Base-by-base conservation (phyloP, 1,140 invertebrate genomes). In the Bombus haemorrhoidalis region DNA sequence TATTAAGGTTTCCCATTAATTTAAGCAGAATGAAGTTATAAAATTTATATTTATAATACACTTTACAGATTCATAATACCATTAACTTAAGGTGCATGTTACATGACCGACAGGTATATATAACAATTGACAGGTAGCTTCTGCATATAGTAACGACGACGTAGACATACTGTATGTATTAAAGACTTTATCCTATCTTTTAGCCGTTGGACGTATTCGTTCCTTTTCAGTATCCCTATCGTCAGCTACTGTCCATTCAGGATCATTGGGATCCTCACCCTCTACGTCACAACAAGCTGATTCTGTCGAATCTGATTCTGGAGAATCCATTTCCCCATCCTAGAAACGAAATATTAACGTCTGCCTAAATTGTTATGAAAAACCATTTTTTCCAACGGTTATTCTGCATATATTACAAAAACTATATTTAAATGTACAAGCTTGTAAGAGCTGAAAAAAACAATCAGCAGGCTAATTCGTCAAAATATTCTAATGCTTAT, bases 191-290 rank as follows among this genome's bases (percentile, higher is more conserved):
- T 94, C 94, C 94, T 95, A 95, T 95, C 95, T 95, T 82, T 95
- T 95, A 91, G 94, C 94, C 71, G 94, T 95, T 69, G 93, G 92
- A 90, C 95, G 93, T 93, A 95, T 95, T 93, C 94, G 92, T 81
- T 95, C 95, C 89, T 95, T 95, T 90, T 95, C 94, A 87, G 90
- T 92, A 79, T 95, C 93, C 74, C 94, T 92, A 72, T 94, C 94
- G 80, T 95, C 94, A 41, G 93, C 96, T 64, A 96, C 96, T 57
- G 96, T 96, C 97, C 97, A 98, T 92, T 98, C 97, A 6, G 97
- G 97, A 95, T 98, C 97, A 93, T 98, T 97, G 3, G 97, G 97
- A 94, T 98, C 97, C 90, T 98, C 97, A 9, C 96, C 96, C 68
- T 96, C 96, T 85, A 96, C 95, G 64, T 96, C 95, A 83, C 94